Evolutionary conservation across 2,113 vertebrate genomes (phyloP).

Genomic region (Protobothrops flavoviridis): DNA sequence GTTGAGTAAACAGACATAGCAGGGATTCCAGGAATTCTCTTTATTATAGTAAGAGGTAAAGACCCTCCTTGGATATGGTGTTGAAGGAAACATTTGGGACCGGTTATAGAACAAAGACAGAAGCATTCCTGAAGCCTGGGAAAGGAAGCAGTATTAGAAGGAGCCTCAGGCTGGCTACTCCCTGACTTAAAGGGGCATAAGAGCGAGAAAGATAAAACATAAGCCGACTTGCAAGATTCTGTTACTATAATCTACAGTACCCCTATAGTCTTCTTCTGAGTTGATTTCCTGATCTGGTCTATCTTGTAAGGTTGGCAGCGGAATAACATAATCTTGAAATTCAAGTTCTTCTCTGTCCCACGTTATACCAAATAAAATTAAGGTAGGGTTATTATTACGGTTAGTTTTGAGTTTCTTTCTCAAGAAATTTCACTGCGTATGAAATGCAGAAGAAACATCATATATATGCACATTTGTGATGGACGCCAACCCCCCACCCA

Average conservation of each 20-base stretch:
- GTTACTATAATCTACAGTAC: not conserved
- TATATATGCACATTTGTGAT: not conserved
- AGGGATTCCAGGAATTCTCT: not conserved
- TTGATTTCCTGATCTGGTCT: not conserved
- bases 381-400: not conserved
- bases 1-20: not conserved
- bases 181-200: not conserved
- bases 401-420: not conserved
- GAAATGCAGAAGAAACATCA: not conserved
- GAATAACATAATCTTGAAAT: not conserved
- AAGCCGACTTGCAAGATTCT: not conserved
- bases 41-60: not conserved
- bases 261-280: not conserved
- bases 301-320: not conserved
- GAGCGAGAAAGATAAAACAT: not conserved
- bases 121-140: not conserved
- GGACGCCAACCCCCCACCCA: not conserved
- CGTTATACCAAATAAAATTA: not conserved
- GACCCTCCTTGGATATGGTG: not conserved
- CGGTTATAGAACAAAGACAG: not conserved
- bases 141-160: not conserved
- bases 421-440: not conserved
- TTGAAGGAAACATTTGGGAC: not conserved
- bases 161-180: not conserved
- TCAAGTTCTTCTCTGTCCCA: not conserved